Evolutionary conservation across 1,140 invertebrate genomes (phyloP).

Genomic region (Popillia japonica): DNA sequence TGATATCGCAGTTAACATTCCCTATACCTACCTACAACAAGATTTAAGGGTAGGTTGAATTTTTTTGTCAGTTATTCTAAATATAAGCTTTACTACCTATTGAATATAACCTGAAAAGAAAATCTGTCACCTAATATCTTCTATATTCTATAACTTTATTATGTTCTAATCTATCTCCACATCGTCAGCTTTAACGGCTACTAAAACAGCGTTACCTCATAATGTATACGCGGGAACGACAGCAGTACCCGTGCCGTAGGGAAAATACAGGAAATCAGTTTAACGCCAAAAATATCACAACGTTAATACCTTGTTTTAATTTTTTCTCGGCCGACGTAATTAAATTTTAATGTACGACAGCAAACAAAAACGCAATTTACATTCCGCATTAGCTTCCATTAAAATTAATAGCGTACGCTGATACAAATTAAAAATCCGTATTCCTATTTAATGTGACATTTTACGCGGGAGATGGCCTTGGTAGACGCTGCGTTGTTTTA

Average conservation of each 20-base stretch:
- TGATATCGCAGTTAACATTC: too few relatives aligned
- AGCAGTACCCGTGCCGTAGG: background rate
- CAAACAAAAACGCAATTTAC: conserved; percentile 3
- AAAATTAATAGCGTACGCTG: conserved; percentile 14
- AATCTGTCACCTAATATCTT: background rate
- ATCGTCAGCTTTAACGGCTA: background rate
- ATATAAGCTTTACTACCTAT: too few relatives aligned
- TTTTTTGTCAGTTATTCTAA: too few relatives aligned
- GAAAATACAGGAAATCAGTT: background rate
- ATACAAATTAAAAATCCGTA: conserved; percentile 2
- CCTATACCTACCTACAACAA: too few relatives aligned
- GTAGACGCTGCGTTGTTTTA: background rate
- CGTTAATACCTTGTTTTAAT: background rate
- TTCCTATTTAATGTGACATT: background rate
- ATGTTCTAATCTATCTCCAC: background rate
- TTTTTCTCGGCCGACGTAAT: background rate
- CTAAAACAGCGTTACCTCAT: conserved; percentile 13
- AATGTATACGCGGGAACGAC: background rate
- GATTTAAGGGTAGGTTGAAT: too few relatives aligned
- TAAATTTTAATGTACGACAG: background rate
- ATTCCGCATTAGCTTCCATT: conserved; percentile 2
- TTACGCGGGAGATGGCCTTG: background rate
- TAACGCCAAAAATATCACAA: background rate
- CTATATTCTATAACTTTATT: background rate
- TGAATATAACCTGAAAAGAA: too few relatives aligned